A percentile compares a stretch with the other conserved stretches of the same genome.
Conservation (phyloP, 2,888 invertebrate species). For the Agonopterix alstromeriana region DNA sequence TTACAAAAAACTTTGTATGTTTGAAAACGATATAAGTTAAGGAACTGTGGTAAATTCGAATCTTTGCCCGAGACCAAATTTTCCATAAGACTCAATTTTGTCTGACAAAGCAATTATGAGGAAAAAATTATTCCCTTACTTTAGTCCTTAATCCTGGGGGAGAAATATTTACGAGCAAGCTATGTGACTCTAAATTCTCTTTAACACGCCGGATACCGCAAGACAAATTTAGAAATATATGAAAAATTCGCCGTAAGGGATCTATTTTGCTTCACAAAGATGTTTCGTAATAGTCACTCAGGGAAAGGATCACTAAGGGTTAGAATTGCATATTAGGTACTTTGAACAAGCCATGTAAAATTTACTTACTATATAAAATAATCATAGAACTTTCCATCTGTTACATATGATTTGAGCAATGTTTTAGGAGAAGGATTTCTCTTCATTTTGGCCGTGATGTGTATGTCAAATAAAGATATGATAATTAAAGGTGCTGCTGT, state of each 20-base stretch:
- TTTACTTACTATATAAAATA: no score
- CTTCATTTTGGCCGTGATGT: no score
- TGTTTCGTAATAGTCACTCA: slow-evolving; percentile 8
- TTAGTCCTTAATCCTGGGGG: slow-evolving; percentile 29
- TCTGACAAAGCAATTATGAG: slow-evolving; percentile 28
- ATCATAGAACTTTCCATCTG: no score
- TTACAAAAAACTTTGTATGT: neutral
- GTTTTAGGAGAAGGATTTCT: no score
- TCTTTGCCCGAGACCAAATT: slow-evolving; percentile 16
- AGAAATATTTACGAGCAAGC: slow-evolving; percentile 28
- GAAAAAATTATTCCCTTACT: slow-evolving; percentile 25
- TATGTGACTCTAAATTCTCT: slow-evolving; percentile 29
- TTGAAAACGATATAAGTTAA: neutral
- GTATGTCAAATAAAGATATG: no score
- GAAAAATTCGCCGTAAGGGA: slow-evolving; percentile 14
- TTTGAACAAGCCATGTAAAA: no score
- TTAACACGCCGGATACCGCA: slow-evolving; percentile 18
- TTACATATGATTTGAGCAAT: no score
- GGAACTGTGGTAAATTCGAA: slow-evolving; percentile 1
- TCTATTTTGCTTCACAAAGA: slow-evolving; percentile 13
- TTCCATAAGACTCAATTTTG: slow-evolving; percentile 16
- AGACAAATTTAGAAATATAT: slow-evolving; percentile 19
- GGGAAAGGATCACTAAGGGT: neutral
- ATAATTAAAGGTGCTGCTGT: no score
- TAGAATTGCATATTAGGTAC: no score